These are phyloP conservation scores for Bombus breviceps DNA, from an alignment of 1,140 invertebrate species.

Conservation along the genomic window DNA sequence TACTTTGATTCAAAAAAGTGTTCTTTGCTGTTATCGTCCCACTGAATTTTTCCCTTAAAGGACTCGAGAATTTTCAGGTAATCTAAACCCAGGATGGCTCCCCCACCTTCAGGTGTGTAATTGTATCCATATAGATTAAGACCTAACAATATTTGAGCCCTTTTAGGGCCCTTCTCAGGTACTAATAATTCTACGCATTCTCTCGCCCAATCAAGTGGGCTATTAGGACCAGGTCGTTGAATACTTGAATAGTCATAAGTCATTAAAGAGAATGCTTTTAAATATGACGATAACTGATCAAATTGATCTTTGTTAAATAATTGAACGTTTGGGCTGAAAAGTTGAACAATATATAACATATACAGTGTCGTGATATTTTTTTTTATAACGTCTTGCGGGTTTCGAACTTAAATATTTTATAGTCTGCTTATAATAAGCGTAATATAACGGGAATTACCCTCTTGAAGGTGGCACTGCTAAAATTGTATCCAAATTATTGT, in stretches of 20 bases:
- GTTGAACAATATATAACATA: slow-evolving; percentile 16
- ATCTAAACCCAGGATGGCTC: slow-evolving; percentile 90
- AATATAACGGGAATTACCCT: slow-evolving; percentile 81
- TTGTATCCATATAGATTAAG: slow-evolving; percentile 97
- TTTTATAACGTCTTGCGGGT: not conserved
- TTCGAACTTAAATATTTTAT: not conserved
- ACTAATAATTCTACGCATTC: slow-evolving; percentile 90
- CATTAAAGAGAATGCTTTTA: slow-evolving; percentile 96
- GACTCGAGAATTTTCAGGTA: slow-evolving; percentile 88
- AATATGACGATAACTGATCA: slow-evolving; percentile 88
- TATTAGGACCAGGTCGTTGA: slow-evolving; percentile 93
- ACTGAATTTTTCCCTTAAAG: slow-evolving; percentile 89
- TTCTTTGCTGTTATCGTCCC: slow-evolving; percentile 91
- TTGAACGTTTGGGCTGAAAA: slow-evolving; percentile 82
- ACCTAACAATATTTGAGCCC: slow-evolving; percentile 93
- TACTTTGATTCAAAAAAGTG: slow-evolving; percentile 94
- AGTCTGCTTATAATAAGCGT: not conserved
- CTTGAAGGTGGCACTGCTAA: slow-evolving; percentile 93
- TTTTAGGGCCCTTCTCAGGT: slow-evolving; percentile 84
- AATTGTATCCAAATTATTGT: slow-evolving; percentile 86
- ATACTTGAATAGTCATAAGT: slow-evolving; percentile 96
- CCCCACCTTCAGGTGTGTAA: slow-evolving; percentile 89
- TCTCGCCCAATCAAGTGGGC: slow-evolving; percentile 92
- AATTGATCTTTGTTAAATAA: slow-evolving; percentile 91
- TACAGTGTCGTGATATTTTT: not conserved